Conservation (phyloP, 2,113 vertebrate genomes). For the Oncorhynchus mykiss region DNA sequence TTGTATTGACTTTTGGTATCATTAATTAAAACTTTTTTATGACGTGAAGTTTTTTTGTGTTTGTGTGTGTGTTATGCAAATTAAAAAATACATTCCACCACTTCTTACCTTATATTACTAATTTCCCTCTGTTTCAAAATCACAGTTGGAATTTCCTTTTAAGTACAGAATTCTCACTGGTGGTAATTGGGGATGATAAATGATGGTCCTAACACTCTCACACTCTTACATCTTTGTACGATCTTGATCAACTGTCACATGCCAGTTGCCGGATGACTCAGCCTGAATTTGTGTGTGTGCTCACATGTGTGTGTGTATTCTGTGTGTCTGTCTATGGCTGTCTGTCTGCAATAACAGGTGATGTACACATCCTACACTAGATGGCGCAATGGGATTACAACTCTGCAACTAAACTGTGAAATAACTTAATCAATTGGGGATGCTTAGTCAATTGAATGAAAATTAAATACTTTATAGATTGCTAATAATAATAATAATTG, state of each 20-base stretch:
- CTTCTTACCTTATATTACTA: too few species aligned
- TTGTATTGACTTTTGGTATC: constrained; percentile 60
- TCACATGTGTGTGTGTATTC: not conserved
- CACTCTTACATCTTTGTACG: not conserved
- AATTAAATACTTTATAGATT: not conserved
- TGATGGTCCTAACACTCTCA: not conserved
- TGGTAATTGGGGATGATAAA: too few species aligned
- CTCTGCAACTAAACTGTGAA: not conserved
- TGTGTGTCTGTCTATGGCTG: not conserved
- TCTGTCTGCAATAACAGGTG: too few species aligned
- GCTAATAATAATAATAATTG: too few species aligned
- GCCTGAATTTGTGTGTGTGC: not conserved
- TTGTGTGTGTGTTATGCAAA: not conserved
- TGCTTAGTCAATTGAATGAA: not conserved
- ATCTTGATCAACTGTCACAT: not conserved
- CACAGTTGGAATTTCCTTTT: too few species aligned
- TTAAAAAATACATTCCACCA: not conserved
- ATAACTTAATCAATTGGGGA: not conserved
- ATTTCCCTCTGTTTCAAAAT: too few species aligned
- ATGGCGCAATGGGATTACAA: constrained; percentile 36
- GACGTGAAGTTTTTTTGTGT: constrained; percentile 32
- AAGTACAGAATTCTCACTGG: too few species aligned
- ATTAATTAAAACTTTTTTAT: constrained; percentile 57
- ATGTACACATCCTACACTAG: constrained; percentile 44
- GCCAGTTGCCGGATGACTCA: not conserved